phyloP scores from a whole-genome alignment of 1,140 invertebrate genomes.

The Drosophila parvula region DNA sequence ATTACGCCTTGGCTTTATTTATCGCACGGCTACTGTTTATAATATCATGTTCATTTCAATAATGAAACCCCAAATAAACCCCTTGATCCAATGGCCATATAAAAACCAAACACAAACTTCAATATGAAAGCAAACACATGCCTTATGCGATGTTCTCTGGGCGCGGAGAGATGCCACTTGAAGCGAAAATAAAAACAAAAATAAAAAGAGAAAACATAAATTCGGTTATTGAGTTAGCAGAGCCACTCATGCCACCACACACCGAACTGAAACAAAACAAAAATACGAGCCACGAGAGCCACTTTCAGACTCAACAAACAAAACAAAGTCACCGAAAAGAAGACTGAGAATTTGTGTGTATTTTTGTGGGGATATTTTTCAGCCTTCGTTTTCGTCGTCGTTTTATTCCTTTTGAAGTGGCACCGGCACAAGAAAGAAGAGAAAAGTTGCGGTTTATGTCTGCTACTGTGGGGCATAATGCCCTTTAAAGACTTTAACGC shows the following conservation, averaged over 20 bases:
- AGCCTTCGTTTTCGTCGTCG: constrained; percentile 38
- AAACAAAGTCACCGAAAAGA: constrained; percentile 33
- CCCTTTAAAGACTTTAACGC: constrained; percentile 74
- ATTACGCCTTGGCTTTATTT: not conserved
- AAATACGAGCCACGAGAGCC: constrained; percentile 40
- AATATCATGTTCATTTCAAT: constrained; percentile 10
- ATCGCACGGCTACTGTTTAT: not conserved
- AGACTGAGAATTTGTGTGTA: constrained; percentile 53
- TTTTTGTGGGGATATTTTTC: constrained; percentile 57
- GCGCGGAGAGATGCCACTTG: constrained; percentile 53
- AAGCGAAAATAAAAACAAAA: constrained; percentile 2
- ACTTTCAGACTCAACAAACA: constrained; percentile 48
- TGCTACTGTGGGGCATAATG: constrained; percentile 59
- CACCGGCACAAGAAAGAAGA: constrained; percentile 46
- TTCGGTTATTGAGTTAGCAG: constrained; percentile 71
- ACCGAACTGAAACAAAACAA: constrained; percentile 37
- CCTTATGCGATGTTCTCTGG: constrained; percentile 37
- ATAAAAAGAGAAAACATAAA: constrained; percentile 59
- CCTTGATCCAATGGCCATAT: constrained; percentile 7
- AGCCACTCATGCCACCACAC: constrained; percentile 19
- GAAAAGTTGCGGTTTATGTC: constrained; percentile 59
- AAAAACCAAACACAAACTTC: constrained; percentile 27
- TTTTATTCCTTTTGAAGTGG: constrained; percentile 78
- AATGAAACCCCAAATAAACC: constrained; percentile 13
- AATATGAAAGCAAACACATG: constrained; percentile 37